These are phyloP conservation scores for Rallus crepitans DNA, from an alignment of 2,797 vertebrate genomes.

Conservation along the genomic window DNA sequence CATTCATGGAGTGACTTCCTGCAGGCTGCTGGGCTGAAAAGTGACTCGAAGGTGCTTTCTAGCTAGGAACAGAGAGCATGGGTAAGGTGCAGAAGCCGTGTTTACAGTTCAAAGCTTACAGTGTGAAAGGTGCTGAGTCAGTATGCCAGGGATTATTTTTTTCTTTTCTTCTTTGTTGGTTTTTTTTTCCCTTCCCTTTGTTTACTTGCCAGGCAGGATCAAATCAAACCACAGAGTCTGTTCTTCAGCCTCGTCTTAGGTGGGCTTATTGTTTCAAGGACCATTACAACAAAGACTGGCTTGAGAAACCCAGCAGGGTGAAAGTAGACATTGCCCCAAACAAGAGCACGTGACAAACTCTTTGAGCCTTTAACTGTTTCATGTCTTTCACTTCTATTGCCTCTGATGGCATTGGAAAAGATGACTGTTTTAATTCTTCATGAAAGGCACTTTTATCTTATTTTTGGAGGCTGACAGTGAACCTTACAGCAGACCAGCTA, in stretches of 20 bases:
- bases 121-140: neutral
- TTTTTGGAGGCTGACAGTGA: neutral
- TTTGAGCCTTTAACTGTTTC: slow-evolving; percentile 29
- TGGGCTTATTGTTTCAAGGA: neutral
- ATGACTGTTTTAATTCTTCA: neutral
- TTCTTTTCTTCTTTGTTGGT: no score
- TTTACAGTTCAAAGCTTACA: slow-evolving; percentile 28
- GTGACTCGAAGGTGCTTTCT: neutral
- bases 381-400: neutral
- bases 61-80: fast-evolving
- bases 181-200: neutral
- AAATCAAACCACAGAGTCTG: fast-evolving
- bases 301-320: neutral
- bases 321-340: slow-evolving; percentile 10
- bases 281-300: neutral
- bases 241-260: neutral
- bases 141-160: neutral
- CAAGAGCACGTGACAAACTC: neutral
- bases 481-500: neutral
- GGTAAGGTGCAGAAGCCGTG: neutral
- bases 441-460: neutral
- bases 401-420: neutral
- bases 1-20: neutral
- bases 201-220: neutral
- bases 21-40: neutral